Evolutionary conservation across 2,113 vertebrate genomes (phyloP).

Genomic region (Sinosuthora webbiana): DNA sequence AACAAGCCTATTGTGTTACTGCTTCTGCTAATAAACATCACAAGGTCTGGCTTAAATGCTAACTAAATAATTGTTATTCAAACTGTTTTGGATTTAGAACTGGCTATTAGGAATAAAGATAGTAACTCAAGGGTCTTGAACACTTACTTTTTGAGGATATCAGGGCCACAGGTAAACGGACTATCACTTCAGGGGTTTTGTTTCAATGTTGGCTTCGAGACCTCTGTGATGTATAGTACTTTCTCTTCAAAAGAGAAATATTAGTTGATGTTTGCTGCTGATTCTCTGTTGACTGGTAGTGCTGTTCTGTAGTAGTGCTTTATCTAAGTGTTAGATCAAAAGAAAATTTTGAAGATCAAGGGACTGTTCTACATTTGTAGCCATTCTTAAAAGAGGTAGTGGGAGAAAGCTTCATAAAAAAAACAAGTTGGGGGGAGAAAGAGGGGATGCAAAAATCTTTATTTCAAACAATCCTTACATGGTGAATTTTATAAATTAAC

Average conservation of each 20-base stretch:
- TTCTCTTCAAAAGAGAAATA: constrained; percentile 64
- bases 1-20: background rate
- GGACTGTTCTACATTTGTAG: constrained; percentile 51
- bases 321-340: constrained; percentile 63
- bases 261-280: constrained; percentile 66
- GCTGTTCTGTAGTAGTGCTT: constrained; percentile 31
- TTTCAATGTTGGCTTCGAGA: constrained; percentile 64
- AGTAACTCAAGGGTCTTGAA: constrained; percentile 6
- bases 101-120: constrained; percentile 24
- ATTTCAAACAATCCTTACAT: background rate
- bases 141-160: constrained; percentile 31
- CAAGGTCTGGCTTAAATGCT: background rate
- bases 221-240: constrained; percentile 43
- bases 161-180: constrained; percentile 46
- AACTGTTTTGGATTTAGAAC: background rate
- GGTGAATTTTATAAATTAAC: background rate
- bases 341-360: constrained; percentile 57
- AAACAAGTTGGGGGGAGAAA: rapidly evolving
- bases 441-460: background rate
- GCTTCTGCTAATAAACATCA: background rate
- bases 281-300: constrained; percentile 40
- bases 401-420: background rate
- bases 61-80: background rate
- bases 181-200: constrained; percentile 40
- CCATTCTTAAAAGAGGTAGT: constrained; percentile 3